These are phyloP conservation scores for Ischnus inquisitorius DNA, from an alignment of 2,888 invertebrate genomes.

Conservation along the genomic window DNA sequence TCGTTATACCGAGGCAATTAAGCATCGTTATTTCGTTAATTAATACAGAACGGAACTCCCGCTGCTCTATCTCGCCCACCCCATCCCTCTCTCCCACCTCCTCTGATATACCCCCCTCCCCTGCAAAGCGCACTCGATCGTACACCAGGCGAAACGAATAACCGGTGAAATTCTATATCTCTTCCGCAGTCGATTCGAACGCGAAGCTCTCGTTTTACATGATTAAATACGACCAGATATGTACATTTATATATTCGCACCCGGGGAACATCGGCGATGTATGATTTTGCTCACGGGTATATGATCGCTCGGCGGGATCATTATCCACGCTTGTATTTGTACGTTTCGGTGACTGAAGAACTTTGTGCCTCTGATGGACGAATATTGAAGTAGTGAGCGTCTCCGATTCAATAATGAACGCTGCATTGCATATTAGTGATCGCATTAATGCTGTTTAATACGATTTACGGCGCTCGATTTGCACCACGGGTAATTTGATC, in stretches of 20 bases:
- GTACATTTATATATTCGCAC: conserved; percentile 15
- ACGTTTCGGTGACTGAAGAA: conserved; percentile 4
- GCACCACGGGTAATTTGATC: no score
- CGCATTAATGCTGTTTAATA: no score
- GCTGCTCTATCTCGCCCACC: conserved; percentile 20
- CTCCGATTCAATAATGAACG: background rate
- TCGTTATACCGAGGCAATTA: conserved; percentile 68
- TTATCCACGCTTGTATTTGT: conserved; percentile 33
- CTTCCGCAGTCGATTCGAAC: conserved; percentile 45
- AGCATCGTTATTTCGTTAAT: conserved; percentile 69
- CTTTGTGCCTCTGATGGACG: background rate
- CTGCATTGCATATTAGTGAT: background rate
- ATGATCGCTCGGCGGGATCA: conserved; percentile 20
- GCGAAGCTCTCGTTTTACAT: conserved; percentile 56
- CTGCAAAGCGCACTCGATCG: conserved; percentile 42
- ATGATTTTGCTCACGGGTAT: conserved; percentile 46
- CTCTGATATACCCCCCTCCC: no score
- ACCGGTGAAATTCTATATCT: conserved; percentile 52
- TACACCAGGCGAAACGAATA: conserved; percentile 54
- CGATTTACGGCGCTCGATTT: no score
- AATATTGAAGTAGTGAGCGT: background rate
- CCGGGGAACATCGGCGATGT: conserved; percentile 33
- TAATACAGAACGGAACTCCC: conserved; percentile 47
- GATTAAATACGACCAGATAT: conserved; percentile 57
- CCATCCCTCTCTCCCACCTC: no score